Conservation (phyloP, 2,113 vertebrate species). For the Esox niger region DNA sequence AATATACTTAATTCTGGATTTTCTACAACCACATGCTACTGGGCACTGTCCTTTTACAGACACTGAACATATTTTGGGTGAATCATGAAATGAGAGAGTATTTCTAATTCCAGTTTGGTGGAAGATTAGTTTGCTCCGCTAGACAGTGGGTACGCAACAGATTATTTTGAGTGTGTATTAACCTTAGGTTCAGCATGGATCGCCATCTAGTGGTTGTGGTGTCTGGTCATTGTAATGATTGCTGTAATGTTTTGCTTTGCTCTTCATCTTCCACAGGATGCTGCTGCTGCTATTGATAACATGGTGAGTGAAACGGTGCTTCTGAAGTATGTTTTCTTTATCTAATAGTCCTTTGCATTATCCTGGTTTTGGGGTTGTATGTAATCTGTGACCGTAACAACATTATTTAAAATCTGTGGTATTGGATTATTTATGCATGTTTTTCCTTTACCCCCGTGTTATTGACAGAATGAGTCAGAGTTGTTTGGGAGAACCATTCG, state of each 20-base stretch:
- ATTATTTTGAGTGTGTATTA: neutral
- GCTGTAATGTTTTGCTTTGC: neutral
- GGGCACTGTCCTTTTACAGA: no score
- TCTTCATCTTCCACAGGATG: conserved; percentile 75
- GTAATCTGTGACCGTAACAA: no score
- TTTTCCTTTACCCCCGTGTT: neutral
- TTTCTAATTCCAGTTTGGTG: no score
- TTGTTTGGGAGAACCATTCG: conserved; percentile 93
- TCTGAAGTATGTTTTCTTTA: no score
- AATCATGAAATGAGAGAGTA: no score
- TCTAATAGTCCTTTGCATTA: no score
- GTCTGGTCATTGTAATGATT: neutral
- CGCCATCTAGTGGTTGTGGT: conserved; percentile 23
- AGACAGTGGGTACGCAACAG: no score
- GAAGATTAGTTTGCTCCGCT: no score
- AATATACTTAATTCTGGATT: no score
- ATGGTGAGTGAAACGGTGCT: conserved; percentile 75
- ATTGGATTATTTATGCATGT: neutral
- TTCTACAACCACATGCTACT: no score
- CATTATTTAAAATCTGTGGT: neutral
- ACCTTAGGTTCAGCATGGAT: neutral
- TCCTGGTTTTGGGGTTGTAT: no score
- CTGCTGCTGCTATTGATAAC: conserved; percentile 94
- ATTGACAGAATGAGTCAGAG: conserved; percentile 89
- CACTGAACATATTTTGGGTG: no score